Evolutionary conservation across 1,140 invertebrate genomes (phyloP).

Genomic region (Harpegnathos saltator): DNA sequence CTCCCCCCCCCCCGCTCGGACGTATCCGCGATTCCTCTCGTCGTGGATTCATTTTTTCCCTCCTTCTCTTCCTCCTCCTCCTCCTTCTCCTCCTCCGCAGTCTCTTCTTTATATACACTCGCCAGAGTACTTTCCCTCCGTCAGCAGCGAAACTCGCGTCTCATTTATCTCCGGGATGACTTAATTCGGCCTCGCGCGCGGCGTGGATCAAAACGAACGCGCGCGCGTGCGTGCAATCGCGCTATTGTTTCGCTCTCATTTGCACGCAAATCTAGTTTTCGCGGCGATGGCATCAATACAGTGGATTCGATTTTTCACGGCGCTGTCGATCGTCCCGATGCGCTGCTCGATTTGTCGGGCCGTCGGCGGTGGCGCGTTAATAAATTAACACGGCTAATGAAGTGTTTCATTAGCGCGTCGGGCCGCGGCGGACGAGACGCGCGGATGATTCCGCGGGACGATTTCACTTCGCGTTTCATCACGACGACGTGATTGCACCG

Average conservation of each 20-base stretch:
- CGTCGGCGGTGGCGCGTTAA: conserved; percentile 2
- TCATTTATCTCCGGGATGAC: neutral
- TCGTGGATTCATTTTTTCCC: neutral
- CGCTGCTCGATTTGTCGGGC: neutral
- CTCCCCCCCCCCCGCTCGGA: neutral
- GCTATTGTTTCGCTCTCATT: neutral
- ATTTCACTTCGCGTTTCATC: too few species aligned
- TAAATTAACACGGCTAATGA: conserved; percentile 17
- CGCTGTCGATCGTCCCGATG: neutral
- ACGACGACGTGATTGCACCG: too few species aligned
- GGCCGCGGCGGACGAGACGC: too few species aligned
- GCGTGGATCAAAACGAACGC: too few species aligned
- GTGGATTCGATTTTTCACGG: neutral
- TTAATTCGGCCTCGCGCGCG: conserved; percentile 5
- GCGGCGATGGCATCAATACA: neutral
- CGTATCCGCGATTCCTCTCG: neutral
- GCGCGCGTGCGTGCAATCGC: too few species aligned
- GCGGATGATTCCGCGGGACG: too few species aligned
- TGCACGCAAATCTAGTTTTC: conserved; percentile 19
- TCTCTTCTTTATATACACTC: neutral
- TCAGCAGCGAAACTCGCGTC: neutral
- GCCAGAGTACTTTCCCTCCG: too few species aligned
- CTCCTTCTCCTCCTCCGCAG: neutral
- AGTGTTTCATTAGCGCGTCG: too few species aligned
- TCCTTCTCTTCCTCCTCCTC: neutral